These are phyloP conservation scores for Colaptes auratus DNA, from an alignment of 2,113 vertebrate species.

Conservation along the genomic window DNA sequence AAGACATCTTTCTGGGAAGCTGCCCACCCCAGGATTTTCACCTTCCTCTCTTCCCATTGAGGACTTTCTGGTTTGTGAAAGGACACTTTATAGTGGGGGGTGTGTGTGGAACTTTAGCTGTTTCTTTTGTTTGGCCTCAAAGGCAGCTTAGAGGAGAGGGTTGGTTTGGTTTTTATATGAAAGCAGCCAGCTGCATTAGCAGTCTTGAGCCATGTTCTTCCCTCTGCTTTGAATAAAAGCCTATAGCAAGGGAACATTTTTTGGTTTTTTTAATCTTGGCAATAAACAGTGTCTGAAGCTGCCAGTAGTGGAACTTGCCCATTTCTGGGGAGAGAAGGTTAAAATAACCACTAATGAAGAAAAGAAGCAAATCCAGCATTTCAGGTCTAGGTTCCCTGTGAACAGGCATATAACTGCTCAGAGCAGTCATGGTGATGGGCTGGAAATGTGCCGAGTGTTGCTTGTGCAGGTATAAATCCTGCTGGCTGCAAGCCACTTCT, in stretches of 20 bases:
- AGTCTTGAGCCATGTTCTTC: constrained; percentile 34
- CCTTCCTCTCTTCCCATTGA: not conserved
- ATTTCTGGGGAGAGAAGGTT: constrained; percentile 36
- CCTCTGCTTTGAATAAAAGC: constrained; percentile 49
- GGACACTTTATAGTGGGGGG: not conserved
- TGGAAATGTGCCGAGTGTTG: not conserved
- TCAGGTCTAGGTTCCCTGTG: not conserved
- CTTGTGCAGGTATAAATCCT: not conserved
- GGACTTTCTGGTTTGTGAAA: not conserved
- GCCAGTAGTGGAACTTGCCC: constrained; percentile 18
- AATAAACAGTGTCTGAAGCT: constrained; percentile 1
- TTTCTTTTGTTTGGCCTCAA: constrained; percentile 52
- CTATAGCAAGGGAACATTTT: not conserved
- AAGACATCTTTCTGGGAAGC: not conserved
- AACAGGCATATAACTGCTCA: not conserved
- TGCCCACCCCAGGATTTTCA: not conserved
- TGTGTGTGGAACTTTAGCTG: not conserved
- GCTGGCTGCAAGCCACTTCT: not conserved
- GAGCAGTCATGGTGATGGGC: not conserved
- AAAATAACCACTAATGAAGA: constrained; percentile 28
- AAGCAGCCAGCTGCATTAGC: constrained; percentile 24
- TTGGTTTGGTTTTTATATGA: not conserved
- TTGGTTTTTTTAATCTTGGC: not conserved
- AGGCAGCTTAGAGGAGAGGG: not conserved
- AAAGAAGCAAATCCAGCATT: constrained; percentile 38